Evolutionary conservation across 2,888 invertebrate genomes (phyloP).

Genomic region (Schrankia costaestrigalis): DNA sequence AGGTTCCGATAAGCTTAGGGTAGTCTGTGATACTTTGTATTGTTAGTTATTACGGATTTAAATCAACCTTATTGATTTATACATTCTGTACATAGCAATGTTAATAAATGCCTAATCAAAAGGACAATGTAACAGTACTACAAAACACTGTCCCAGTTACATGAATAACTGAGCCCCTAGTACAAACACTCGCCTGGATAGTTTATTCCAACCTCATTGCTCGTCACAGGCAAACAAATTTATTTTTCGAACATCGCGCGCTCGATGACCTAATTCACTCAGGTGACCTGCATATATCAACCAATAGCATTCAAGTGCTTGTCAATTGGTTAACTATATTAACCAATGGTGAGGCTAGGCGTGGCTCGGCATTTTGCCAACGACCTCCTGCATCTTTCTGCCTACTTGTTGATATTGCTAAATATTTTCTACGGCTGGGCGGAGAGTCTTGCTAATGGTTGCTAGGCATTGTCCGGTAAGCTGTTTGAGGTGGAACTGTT

Average conservation of each 20-base stretch:
- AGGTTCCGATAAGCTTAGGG: no score
- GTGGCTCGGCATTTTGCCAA: constrained; percentile 78
- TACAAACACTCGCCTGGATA: constrained; percentile 11
- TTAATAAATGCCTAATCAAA: no score
- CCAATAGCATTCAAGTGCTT: constrained; percentile 68
- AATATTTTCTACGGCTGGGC: constrained; percentile 34
- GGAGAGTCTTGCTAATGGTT: constrained; percentile 25
- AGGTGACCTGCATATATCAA: constrained; percentile 62
- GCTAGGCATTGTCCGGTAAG: constrained; percentile 16
- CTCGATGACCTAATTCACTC: constrained; percentile 61
- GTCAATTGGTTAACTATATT: constrained; percentile 79
- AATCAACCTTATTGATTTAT: no score
- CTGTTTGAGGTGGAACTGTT: not conserved
- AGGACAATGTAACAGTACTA: no score
- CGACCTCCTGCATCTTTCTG: constrained; percentile 58
- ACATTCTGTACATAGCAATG: no score
- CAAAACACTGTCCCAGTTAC: not conserved
- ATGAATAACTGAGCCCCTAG: not conserved
- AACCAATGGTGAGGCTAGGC: constrained; percentile 78
- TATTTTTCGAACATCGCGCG: constrained; percentile 37
- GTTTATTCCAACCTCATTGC: no score
- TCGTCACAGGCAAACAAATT: constrained; percentile 20
- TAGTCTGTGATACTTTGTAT: no score
- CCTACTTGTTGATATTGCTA: constrained; percentile 67
- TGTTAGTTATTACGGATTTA: no score